Base-by-base conservation (phyloP, 2,888 invertebrate genomes). In the Heliconius aoede region DNA sequence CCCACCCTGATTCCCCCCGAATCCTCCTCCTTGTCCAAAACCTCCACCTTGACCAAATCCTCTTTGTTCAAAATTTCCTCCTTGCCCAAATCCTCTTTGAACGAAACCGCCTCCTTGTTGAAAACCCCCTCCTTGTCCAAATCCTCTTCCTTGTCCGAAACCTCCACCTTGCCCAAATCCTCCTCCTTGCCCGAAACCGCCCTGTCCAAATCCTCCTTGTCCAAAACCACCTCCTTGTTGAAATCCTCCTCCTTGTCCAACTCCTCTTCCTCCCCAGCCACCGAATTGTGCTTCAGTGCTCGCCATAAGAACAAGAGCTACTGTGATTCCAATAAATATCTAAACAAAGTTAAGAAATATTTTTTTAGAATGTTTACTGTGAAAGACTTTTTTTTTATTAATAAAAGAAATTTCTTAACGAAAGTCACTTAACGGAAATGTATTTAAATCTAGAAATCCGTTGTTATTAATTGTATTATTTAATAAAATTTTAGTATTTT, bases 31-130 rank as follows among this genome's bases (percentile, higher is more conserved):
- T 1, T 78, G 74, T 3, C 79, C 76, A 21, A 76, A 64, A 58
- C 76, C 72, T n/a, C 62, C 73, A 28, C 51, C 62, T 26, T 74
- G 74, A 21, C 21, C 67, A 32, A 46, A 67, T 18, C 78, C 81
- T 76, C 51, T 78, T 28, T 60, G 55, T 9, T 81, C 71, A 40
- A 55, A 68, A 32, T 71, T 58, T 51, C 74, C 78, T 46, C 51
- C 68, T 65, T 65, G 40, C 0, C 65, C 65, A 36, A 65, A 64
- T 40, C 36, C 65, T 24, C 36, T 24, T 24, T 24, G 65, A 0
- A 13, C 32, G 7, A 36, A 64, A 32, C 36, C 15, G 4, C 62
- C 30, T 9, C 11, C 28, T 62, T 62, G 62, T 30, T 30, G 28
- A 30, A 30, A 55, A 55, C n/a, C n/a, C 0, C 62, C 62, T 58